phyloP scores from a whole-genome alignment of 2,888 invertebrate genomes.

The Lamproptera curius region DNA sequence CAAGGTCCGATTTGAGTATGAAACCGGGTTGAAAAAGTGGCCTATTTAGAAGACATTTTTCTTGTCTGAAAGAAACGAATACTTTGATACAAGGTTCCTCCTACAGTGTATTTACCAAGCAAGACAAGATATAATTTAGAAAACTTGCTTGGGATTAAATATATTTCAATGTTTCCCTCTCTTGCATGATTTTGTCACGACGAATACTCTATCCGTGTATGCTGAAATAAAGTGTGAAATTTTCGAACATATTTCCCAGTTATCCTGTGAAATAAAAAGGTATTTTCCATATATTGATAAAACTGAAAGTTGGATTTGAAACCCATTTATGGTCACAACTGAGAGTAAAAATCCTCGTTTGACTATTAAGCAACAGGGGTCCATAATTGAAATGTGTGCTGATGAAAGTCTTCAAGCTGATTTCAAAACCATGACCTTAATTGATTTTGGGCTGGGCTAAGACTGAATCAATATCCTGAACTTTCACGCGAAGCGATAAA shows the following conservation, averaged over 20 bases:
- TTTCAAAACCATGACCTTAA: no score
- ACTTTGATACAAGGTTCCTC: neutral
- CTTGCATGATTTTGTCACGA: neutral
- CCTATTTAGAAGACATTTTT: neutral
- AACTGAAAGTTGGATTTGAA: no score
- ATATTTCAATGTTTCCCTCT: neutral
- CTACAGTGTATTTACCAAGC: neutral
- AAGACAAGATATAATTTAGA: neutral
- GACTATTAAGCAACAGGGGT: no score
- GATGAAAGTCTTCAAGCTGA: no score
- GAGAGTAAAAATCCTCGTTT: no score
- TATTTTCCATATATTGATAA: no score
- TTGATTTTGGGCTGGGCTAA: no score
- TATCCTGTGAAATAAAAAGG: no score
- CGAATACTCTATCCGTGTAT: neutral
- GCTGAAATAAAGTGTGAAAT: neutral
- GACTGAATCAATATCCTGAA: no score
- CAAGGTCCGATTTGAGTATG: neutral
- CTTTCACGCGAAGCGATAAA: conserved; percentile 20
- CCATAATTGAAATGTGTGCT: no score
- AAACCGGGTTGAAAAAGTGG: neutral
- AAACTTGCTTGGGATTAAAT: neutral
- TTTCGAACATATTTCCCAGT: no score
- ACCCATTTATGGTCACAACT: no score
- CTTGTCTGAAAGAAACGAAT: neutral